A percentile compares a stretch with the other conserved stretches of the same genome.
Conservation (phyloP, 2,888 invertebrate species). For the Crematogaster levior region DNA sequence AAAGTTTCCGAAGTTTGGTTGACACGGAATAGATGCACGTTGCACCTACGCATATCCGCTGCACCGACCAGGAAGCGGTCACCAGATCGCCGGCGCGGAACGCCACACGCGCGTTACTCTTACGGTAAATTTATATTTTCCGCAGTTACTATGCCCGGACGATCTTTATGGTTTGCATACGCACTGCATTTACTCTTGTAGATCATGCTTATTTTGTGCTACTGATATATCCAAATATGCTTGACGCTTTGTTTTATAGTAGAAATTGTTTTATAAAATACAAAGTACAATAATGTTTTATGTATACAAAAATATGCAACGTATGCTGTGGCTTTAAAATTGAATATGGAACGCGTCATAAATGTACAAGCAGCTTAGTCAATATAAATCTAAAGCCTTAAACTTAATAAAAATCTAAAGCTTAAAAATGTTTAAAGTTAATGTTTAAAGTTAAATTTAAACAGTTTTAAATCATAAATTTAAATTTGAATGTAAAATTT, state of each 20-base stretch:
- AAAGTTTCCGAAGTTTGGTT: conserved; percentile 18
- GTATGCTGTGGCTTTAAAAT: not conserved
- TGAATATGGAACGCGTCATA: no score
- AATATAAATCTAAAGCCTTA: no score
- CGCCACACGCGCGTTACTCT: conserved; percentile 1
- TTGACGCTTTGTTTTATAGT: not conserved
- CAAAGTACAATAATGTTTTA: not conserved
- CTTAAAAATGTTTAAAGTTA: not conserved
- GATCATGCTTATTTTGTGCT: not conserved
- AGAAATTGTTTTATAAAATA: not conserved
- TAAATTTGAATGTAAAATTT: no score
- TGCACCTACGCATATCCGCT: conserved; percentile 51
- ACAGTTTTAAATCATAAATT: not conserved
- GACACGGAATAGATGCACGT: conserved; percentile 51
- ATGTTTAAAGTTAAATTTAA: no score
- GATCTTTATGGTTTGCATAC: not conserved
- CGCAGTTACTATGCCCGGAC: conserved; percentile 31
- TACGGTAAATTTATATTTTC: conserved; percentile 61
- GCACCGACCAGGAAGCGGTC: conserved; percentile 33
- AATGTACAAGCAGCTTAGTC: not conserved
- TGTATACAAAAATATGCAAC: not conserved
- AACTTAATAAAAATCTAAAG: not conserved
- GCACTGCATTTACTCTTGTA: not conserved
- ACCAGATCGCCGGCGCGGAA: conserved; percentile 38
- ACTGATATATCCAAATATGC: not conserved